Percentiles rank a stretch among this genome's conserved stretches.
phyloP scores from a whole-genome alignment of 2,113 vertebrate genomes.

The Orientallactaga bullata region DNA sequence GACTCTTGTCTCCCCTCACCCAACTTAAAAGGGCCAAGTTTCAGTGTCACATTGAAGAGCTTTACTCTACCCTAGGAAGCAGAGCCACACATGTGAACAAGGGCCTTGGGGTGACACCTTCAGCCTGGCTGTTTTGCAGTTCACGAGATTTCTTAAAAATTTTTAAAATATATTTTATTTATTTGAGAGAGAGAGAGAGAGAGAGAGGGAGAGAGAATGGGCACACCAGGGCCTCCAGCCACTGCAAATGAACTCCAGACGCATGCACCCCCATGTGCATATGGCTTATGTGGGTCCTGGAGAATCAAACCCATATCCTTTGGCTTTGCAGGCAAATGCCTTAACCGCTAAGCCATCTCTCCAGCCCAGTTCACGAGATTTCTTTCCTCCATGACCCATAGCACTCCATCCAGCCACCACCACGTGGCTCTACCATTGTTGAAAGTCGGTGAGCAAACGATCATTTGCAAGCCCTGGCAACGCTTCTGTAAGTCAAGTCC shows the following conservation, averaged over 20 bases:
- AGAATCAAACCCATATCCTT: too few relatives aligned
- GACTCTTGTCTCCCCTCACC: not conserved
- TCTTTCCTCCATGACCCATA: not conserved
- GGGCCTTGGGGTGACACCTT: not conserved
- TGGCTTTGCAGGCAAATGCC: too few relatives aligned
- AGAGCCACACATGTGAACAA: not conserved
- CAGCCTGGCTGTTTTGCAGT: not conserved
- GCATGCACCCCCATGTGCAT: too few relatives aligned
- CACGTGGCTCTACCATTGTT: not conserved
- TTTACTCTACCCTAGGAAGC: constrained; percentile 31
- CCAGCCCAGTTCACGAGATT: accelerated
- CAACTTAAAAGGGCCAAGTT: not conserved
- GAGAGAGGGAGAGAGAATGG: too few relatives aligned
- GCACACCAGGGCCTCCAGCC: too few relatives aligned
- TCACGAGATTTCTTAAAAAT: accelerated
- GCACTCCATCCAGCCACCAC: not conserved
- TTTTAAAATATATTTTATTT: too few relatives aligned
- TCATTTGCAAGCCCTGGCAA: constrained; percentile 78
- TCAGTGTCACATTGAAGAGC: not conserved
- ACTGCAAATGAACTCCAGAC: too few relatives aligned
- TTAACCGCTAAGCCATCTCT: too few relatives aligned
- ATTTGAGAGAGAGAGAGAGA: too few relatives aligned
- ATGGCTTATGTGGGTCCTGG: too few relatives aligned
- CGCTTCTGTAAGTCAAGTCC: constrained; percentile 63
- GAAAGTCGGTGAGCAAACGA: constrained; percentile 64